A percentile compares a stretch with the other conserved stretches of the same genome.
phyloP scores from a whole-genome alignment of 2,113 vertebrate species.

The Gopherus evgoodei region DNA sequence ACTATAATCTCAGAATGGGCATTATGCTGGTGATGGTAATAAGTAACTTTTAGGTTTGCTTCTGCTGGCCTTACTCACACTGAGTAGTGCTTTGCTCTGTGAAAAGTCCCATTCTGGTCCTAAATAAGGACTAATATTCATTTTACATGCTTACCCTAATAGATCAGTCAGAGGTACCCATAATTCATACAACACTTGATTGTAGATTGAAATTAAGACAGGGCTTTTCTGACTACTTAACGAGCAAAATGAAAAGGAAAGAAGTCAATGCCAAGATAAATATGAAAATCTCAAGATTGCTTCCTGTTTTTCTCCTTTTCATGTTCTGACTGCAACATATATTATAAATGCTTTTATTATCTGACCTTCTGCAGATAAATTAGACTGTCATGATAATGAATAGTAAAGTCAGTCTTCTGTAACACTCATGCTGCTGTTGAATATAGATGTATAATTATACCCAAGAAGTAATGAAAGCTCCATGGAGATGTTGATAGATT shows the following conservation, averaged over 20 bases:
- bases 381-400: neutral
- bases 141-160: slow-evolving; percentile 7
- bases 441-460: neutral
- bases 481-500: neutral
- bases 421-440: neutral
- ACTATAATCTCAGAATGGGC: neutral
- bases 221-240: neutral
- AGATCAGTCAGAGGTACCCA: neutral
- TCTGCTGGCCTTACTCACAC: neutral
- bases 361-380: neutral
- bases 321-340: slow-evolving; percentile 12
- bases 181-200: neutral
- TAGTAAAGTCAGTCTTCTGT: neutral
- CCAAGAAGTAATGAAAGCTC: neutral
- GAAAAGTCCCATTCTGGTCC: neutral
- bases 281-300: neutral
- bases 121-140: neutral
- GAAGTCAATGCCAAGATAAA: neutral
- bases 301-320: neutral
- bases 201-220: slow-evolving; percentile 7
- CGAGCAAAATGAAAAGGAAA: slow-evolving; percentile 2
- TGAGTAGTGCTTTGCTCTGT: neutral
- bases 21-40: neutral
- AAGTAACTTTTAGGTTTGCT: neutral
- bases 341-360: neutral